These are phyloP conservation scores for Ciona savignyi DNA, from an alignment of 23 tunicate species.

Conservation along the genomic window DNA sequence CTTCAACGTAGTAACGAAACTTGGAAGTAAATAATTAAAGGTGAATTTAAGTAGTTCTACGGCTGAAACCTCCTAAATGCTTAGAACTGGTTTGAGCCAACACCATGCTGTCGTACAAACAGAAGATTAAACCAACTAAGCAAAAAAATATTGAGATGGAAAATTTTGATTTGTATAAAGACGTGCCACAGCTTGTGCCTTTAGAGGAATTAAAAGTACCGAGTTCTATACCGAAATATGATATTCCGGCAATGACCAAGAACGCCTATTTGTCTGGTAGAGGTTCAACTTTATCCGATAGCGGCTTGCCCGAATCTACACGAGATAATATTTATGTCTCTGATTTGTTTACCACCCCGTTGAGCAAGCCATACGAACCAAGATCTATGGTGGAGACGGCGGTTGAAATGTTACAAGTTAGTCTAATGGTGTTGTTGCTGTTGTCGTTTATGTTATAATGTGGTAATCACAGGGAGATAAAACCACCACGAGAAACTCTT, in stretches of 20 bases:
- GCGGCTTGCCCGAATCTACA: background rate
- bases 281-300: background rate
- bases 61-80: too few species aligned
- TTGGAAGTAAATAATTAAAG: too few species aligned
- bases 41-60: too few species aligned
- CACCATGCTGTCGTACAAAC: background rate
- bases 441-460: background rate
- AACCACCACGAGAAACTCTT: background rate
- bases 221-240: background rate
- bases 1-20: too few species aligned
- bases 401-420: background rate
- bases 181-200: background rate
- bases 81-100: too few species aligned
- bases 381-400: background rate
- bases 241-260: background rate
- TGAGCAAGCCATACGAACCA: background rate
- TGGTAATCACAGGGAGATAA: background rate
- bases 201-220: background rate
- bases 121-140: background rate
- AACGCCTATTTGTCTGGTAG: background rate
- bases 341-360: background rate
- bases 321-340: background rate
- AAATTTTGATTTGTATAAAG: background rate
- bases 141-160: background rate
- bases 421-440: too few species aligned